Percentiles rank a stretch among this genome's conserved stretches.
phyloP scores from a whole-genome alignment of 2,797 vertebrate species.

The Hoplostethus mediterraneus region DNA sequence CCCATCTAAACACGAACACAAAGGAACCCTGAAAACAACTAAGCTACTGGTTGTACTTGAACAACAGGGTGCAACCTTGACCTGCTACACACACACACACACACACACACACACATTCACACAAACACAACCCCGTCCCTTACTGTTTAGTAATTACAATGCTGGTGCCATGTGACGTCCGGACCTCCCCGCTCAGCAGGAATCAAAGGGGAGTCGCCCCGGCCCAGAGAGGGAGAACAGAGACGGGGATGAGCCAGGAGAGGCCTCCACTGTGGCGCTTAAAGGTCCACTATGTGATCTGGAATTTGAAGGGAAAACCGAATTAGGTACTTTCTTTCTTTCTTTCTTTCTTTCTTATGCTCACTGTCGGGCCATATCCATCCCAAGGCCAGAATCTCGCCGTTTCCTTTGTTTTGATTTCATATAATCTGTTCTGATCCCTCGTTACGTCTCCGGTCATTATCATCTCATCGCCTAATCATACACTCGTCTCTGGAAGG shows the following conservation, averaged over 20 bases:
- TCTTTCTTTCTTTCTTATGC: neutral
- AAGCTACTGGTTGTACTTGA: no score
- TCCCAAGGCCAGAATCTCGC: neutral
- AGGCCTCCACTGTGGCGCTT: constrained; percentile 34
- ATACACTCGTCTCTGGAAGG: constrained; percentile 42
- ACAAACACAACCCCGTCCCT: constrained; percentile 53
- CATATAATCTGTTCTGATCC: constrained; percentile 37
- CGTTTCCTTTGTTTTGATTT: constrained; percentile 37
- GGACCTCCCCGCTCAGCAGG: constrained; percentile 66
- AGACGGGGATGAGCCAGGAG: constrained; percentile 36
- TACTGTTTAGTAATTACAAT: constrained; percentile 87
- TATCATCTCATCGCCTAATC: constrained; percentile 62
- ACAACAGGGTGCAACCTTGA: no score
- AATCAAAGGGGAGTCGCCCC: constrained; percentile 80
- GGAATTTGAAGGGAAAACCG: constrained; percentile 27
- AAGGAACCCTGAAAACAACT: no score
- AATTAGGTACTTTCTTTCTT: neutral
- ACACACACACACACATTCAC: neutral
- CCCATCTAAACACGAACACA: no score
- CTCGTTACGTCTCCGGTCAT: constrained; percentile 30
- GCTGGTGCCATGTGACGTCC: constrained; percentile 75
- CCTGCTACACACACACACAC: neutral
- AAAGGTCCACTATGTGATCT: constrained; percentile 35
- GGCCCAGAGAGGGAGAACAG: constrained; percentile 57
- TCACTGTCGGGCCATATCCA: neutral